A percentile compares a stretch with the other conserved stretches of the same genome.
phyloP scores from a whole-genome alignment of 92 coral and sea anemone species.

The Umimayanthus chanpuru region DNA sequence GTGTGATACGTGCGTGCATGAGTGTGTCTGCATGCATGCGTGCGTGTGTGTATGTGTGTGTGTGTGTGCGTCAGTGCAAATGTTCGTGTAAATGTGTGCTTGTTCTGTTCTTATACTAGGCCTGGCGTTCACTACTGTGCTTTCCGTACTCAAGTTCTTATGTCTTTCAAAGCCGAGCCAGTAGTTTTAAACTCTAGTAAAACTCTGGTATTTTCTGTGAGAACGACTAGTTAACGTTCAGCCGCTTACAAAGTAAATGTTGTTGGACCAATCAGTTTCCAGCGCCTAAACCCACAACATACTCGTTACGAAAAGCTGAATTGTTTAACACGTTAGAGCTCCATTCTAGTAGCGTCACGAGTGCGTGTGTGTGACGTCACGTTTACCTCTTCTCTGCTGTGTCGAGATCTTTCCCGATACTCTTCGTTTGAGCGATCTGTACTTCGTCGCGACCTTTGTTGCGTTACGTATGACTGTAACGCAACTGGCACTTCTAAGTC shows the following conservation, averaged over 20 bases:
- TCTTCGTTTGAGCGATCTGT: slow-evolving; percentile 51
- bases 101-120: neutral
- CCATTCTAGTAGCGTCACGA: neutral
- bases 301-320: too few relatives aligned
- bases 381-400: slow-evolving; percentile 51
- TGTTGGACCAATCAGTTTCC: neutral
- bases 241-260: neutral
- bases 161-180: too few relatives aligned
- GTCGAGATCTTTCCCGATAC: slow-evolving; percentile 42
- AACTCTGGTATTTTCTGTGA: neutral
- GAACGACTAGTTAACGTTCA: neutral
- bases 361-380: too few relatives aligned
- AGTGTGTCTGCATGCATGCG: too few relatives aligned
- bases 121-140: too few relatives aligned
- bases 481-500: slow-evolving; percentile 89
- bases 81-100: neutral
- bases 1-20: neutral
- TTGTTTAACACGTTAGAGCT: too few relatives aligned
- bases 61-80: neutral
- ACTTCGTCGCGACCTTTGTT: slow-evolving; percentile 63
- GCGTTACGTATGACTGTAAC: slow-evolving; percentile 74
- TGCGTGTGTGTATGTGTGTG: neutral
- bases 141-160: too few relatives aligned
- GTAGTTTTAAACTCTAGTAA: too few relatives aligned
- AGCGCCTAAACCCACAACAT: neutral